Conservation (phyloP, 2,888 invertebrate genomes). For the Miltochrista miniata region DNA sequence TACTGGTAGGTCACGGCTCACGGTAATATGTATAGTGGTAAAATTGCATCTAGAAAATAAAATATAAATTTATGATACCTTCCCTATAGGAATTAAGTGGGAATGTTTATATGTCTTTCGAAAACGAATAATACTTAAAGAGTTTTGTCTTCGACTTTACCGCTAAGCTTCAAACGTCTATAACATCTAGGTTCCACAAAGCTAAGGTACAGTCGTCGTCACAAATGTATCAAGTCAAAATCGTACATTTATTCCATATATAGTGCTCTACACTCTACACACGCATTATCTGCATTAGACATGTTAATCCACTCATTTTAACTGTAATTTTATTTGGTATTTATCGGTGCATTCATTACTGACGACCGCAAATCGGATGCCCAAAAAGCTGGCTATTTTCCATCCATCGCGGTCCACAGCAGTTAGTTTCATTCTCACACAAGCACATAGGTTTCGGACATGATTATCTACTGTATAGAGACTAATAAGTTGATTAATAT, state of each 20-base stretch:
- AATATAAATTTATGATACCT: too few species aligned
- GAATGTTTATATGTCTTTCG: too few species aligned
- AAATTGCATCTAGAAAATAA: too few species aligned
- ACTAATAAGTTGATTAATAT: conserved; percentile 35
- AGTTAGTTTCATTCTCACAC: conserved; percentile 38
- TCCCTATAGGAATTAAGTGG: too few species aligned
- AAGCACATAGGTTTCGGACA: conserved; percentile 8
- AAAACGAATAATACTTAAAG: too few species aligned
- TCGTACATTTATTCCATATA: conserved; percentile 75
- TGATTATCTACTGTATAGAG: conserved; percentile 22
- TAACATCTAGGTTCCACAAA: too few species aligned
- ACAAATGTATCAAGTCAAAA: conserved; percentile 36
- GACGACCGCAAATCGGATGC: conserved; percentile 79
- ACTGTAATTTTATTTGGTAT: conserved; percentile 84
- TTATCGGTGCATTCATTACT: conserved; percentile 84
- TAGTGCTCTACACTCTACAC: conserved; percentile 71
- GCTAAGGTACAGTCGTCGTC: too few species aligned
- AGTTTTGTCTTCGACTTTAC: too few species aligned
- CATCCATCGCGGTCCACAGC: conserved; percentile 49
- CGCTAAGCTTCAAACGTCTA: too few species aligned
- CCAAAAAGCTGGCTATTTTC: conserved; percentile 82
- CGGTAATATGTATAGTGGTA: too few species aligned
- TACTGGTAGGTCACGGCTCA: too few species aligned
- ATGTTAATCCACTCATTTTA: conserved; percentile 84
- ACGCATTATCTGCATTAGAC: conserved; percentile 83